Evolutionary conservation across 2,888 invertebrate species (phyloP), one percentile per base, ranked within the genome.

Genomic region (Osedax fenrisi): DNA sequence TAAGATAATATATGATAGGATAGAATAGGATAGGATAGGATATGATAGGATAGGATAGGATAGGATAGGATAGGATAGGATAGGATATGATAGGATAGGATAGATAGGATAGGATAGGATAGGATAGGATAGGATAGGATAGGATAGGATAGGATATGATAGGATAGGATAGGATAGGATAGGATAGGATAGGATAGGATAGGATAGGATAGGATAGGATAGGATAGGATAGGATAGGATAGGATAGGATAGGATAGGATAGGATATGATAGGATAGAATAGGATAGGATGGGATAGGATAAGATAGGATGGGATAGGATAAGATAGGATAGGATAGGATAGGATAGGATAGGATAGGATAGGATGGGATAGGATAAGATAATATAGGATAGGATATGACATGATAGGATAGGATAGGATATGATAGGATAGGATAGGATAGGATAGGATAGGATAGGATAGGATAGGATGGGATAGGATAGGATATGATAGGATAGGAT

Each of bases 161-260:
- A 75, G 41, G 26, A 72, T 72, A 72, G 24, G 59, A 72, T 72
- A 74, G 64, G 25, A 25, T 75, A 66, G 41, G 27, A 72, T 70
- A 76, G 72, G 27, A 27, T 74, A 76, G 59, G 27, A 71, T 71
- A 76, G 64, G 23, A 72, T 73, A 76, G 68, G 26, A 76, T 74
- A 74, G 41, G 25, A 74, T 3, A 24, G 67, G 3, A 66, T 3
- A 61, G 64, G 22, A 72, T 75, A 75, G 26, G 27, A 62, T 73
- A 75, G 66, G n/a, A 73, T 75, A 75, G 69, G 27, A 75, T 73
- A 75, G 69, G 27, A 73, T 74, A 73, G 61, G 27, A 75, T 73
- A 75, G 61, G 24, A 68, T 75, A 73, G 61, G 41, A 68, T 66
- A 73, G 69, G 24, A 68, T 73, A 73, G 61, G 67, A 56, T 61